phyloP scores from a whole-genome alignment of 1,140 invertebrate genomes.

The Drosophila rufa region DNA sequence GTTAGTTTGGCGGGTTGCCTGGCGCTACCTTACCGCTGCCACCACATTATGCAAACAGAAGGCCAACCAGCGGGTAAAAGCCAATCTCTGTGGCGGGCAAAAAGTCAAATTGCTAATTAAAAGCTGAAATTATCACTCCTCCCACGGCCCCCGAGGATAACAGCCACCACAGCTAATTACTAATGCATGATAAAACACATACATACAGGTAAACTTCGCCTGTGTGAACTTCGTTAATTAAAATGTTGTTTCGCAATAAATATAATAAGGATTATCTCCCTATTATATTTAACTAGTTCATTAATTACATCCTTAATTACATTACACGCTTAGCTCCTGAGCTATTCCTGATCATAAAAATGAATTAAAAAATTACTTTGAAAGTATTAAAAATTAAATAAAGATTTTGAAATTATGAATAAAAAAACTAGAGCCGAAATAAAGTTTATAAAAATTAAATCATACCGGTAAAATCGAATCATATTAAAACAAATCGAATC shows the following conservation, averaged over 20 bases:
- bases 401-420: too few species aligned
- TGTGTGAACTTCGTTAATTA: slow-evolving; percentile 15
- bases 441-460: too few species aligned
- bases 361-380: not conserved
- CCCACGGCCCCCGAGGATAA: slow-evolving; percentile 15
- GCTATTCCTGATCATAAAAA: too few species aligned
- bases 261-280: not conserved
- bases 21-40: slow-evolving; percentile 6
- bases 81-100: slow-evolving; percentile 47
- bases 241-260: slow-evolving; percentile 1
- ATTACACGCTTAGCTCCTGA: not conserved
- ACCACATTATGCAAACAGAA: slow-evolving; percentile 53
- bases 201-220: slow-evolving; percentile 21
- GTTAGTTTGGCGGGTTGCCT: slow-evolving; percentile 5
- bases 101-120: slow-evolving; percentile 74
- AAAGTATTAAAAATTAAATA: too few species aligned
- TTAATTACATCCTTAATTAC: not conserved
- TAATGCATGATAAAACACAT: slow-evolving; percentile 36
- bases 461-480: too few species aligned
- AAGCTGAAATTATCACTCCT: slow-evolving; percentile 41
- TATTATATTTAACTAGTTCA: not conserved
- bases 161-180: slow-evolving; percentile 54
- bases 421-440: too few species aligned
- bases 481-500: too few species aligned
- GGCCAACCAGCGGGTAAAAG: slow-evolving; percentile 43